A percentile compares a stretch with the other conserved stretches of the same genome.
Conservation (phyloP, 2,888 invertebrate species). For the Caradrina kadenii region DNA sequence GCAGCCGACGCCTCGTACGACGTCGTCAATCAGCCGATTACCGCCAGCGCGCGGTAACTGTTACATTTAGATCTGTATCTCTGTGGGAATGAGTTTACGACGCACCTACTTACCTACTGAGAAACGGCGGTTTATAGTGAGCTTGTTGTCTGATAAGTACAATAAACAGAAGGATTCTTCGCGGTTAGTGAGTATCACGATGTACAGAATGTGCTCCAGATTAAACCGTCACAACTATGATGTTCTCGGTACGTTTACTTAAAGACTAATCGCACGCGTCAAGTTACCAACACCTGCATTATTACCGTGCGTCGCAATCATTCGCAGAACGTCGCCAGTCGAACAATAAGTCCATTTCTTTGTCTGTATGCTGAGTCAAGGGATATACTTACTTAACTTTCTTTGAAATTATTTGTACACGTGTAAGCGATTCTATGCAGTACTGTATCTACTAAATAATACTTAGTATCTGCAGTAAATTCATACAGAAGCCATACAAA, state of each 20-base stretch:
- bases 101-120: constrained; percentile 35
- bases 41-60: constrained; percentile 25
- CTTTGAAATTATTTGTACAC: constrained; percentile 15
- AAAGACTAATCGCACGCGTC: constrained; percentile 4
- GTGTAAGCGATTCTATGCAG: constrained; percentile 4
- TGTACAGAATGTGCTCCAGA: background rate
- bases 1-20: constrained; percentile 5
- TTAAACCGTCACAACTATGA: background rate
- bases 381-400: constrained; percentile 3
- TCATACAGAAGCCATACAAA: constrained; percentile 5
- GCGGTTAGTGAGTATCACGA: background rate
- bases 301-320: constrained; percentile 1
- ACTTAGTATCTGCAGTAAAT: background rate
- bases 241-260: too few relatives aligned
- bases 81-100: constrained; percentile 43
- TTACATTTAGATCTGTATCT: constrained; percentile 48
- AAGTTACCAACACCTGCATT: constrained; percentile 18
- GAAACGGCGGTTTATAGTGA: background rate
- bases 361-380: constrained; percentile 1
- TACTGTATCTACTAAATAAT: constrained; percentile 1
- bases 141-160: constrained; percentile 3
- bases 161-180: constrained; percentile 6
- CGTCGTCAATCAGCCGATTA: constrained; percentile 43
- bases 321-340: constrained; percentile 30
- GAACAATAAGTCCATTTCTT: constrained; percentile 29